Evolutionary conservation across 2,888 invertebrate genomes (phyloP).

Genomic region (Xylophagus ater): DNA sequence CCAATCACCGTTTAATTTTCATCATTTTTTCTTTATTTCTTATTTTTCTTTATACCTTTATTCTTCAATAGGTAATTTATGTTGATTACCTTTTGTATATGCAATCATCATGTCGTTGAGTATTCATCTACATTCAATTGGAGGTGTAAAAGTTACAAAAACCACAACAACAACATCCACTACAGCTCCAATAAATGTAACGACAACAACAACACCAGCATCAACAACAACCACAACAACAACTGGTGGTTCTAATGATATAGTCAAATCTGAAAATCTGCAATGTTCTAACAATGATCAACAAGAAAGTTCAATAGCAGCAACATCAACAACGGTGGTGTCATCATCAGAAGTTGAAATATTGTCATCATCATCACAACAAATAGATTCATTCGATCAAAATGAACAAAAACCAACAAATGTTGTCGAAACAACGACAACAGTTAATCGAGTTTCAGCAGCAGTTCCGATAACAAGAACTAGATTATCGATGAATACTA

Average conservation of each 20-base stretch:
- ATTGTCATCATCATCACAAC: slow-evolving; percentile 8
- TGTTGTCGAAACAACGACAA: slow-evolving; percentile 4
- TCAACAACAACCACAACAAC: slow-evolving; percentile 8
- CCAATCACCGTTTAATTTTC: background rate
- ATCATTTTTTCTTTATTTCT: slow-evolving; percentile 4
- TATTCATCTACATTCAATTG: slow-evolving; percentile 8
- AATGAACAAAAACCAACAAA: slow-evolving; percentile 1
- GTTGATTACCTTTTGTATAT: slow-evolving; percentile 14
- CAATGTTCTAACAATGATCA: slow-evolving; percentile 3
- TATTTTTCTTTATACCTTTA: no score
- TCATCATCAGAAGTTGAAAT: slow-evolving; percentile 7
- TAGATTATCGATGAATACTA: slow-evolving; percentile 3
- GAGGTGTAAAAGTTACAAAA: slow-evolving; percentile 2
- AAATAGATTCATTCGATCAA: background rate
- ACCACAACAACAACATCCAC: slow-evolving; percentile 7
- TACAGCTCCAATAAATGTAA: slow-evolving; percentile 1
- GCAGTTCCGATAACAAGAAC: slow-evolving; percentile 5
- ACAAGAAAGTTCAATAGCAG: slow-evolving; percentile 10
- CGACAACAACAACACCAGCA: slow-evolving; percentile 6
- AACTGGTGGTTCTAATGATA: slow-evolving; percentile 16
- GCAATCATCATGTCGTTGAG: slow-evolving; percentile 15
- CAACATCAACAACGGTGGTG: slow-evolving; percentile 5
- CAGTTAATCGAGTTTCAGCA: slow-evolving; percentile 4
- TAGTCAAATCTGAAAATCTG: slow-evolving; percentile 15
- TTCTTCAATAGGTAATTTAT: slow-evolving; percentile 18